Evolutionary conservation across 2,797 vertebrate species (phyloP).

Genomic region (Tokudaia tokunoshimensis): DNA sequence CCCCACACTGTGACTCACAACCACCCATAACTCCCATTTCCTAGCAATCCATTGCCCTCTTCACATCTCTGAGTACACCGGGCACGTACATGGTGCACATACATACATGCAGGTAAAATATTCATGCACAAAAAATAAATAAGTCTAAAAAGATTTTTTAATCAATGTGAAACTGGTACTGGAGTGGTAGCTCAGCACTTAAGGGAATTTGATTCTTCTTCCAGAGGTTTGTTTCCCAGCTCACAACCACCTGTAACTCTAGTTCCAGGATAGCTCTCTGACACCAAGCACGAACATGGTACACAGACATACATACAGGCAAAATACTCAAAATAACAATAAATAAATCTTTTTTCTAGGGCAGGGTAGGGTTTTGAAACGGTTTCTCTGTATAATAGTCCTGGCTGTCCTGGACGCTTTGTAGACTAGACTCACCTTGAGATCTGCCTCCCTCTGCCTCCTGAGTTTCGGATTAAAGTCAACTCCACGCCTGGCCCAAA

Average conservation of each 20-base stretch:
- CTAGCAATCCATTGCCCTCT: not conserved
- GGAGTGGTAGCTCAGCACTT: not conserved
- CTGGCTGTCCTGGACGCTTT: not conserved
- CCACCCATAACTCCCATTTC: not conserved
- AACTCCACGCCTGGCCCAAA: not conserved
- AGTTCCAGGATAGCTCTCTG: not conserved
- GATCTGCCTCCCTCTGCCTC: not conserved
- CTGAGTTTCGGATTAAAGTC: not conserved
- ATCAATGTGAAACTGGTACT: not conserved
- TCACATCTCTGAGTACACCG: not conserved
- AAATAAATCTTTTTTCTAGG: not conserved
- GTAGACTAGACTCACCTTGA: not conserved
- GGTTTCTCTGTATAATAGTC: not conserved
- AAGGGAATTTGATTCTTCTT: not conserved
- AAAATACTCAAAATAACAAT: not conserved
- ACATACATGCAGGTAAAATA: not conserved
- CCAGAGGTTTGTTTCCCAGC: not conserved
- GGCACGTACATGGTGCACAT: not conserved
- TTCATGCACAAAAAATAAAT: not conserved
- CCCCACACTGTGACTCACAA: not conserved
- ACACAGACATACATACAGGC: not conserved
- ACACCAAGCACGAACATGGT: not conserved
- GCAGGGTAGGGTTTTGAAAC: not conserved
- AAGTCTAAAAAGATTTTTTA: not conserved
- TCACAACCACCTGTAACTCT: not conserved